Evolutionary conservation across 1,140 invertebrate genomes (phyloP).

Genomic region (Euwallacea similis): DNA sequence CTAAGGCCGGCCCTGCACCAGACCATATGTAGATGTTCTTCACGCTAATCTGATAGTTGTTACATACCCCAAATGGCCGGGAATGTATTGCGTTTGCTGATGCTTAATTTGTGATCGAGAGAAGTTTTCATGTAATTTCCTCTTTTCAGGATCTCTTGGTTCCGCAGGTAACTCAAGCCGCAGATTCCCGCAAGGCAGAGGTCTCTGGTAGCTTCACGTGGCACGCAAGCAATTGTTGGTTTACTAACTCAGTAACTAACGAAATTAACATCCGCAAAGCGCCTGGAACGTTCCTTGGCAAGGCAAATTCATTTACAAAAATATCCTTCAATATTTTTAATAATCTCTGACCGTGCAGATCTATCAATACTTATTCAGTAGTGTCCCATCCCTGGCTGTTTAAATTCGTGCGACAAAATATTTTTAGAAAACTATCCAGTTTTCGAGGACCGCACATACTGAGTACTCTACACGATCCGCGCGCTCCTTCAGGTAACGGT

Average conservation of each 20-base stretch:
- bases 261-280: not conserved
- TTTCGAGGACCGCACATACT: not conserved
- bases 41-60: too few species aligned
- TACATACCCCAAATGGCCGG: too few species aligned
- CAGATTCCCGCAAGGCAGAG: constrained; percentile 6
- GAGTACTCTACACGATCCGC: constrained; percentile 3
- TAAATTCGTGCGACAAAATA: constrained; percentile 20
- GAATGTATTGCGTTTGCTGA: too few species aligned
- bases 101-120: too few species aligned
- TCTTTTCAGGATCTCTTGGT: constrained; percentile 25
- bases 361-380: constrained; percentile 32
- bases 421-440: constrained; percentile 27
- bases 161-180: constrained; percentile 22
- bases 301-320: constrained; percentile 15
- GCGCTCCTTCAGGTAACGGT: constrained; percentile 17
- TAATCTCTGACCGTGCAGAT: constrained; percentile 28
- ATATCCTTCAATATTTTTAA: constrained; percentile 34
- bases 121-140: not conserved
- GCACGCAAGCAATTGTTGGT: not conserved
- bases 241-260: not conserved
- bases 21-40: too few species aligned
- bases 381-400: constrained; percentile 13
- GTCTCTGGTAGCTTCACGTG: constrained; percentile 14
- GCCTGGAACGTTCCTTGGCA: constrained; percentile 14
- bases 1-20: too few species aligned